Conservation (phyloP, 1,140 invertebrate genomes). For the Hypothenemus hampei region DNA sequence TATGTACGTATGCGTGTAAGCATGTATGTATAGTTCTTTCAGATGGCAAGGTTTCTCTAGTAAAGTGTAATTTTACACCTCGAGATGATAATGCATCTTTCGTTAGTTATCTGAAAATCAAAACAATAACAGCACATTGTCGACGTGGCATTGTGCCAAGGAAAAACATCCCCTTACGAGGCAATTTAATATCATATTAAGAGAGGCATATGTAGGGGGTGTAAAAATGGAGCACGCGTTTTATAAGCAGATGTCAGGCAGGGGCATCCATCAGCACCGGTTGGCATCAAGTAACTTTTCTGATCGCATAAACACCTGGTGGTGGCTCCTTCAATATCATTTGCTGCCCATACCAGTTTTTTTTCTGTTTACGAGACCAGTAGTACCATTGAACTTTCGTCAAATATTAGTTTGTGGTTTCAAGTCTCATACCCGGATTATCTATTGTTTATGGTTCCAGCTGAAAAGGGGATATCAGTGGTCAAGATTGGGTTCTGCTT, state of each 20-base stretch:
- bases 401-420: too few species aligned
- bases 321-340: not conserved
- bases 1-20: not conserved
- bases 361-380: too few species aligned
- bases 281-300: conserved; percentile 21
- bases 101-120: not conserved
- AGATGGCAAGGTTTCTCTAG: too few species aligned
- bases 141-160: not conserved
- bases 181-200: conserved; percentile 18
- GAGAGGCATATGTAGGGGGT: conserved; percentile 8
- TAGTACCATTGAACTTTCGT: too few species aligned
- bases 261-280: conserved; percentile 12
- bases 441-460: too few species aligned
- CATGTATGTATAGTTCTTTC: not conserved
- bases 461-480: too few species aligned
- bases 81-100: too few species aligned
- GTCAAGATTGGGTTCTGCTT: too few species aligned
- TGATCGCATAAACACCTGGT: conserved; percentile 14
- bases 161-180: conserved; percentile 14
- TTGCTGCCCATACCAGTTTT: too few species aligned
- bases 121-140: conserved; percentile 8
- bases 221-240: conserved; percentile 20
- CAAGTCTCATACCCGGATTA: too few species aligned
- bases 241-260: conserved; percentile 21
- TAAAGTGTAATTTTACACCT: too few species aligned